Percentiles rank a stretch among this genome's conserved stretches.
These are phyloP conservation scores for Rhabdornis inornatus DNA, from an alignment of 2,113 vertebrate genomes.

Conservation along the genomic window DNA sequence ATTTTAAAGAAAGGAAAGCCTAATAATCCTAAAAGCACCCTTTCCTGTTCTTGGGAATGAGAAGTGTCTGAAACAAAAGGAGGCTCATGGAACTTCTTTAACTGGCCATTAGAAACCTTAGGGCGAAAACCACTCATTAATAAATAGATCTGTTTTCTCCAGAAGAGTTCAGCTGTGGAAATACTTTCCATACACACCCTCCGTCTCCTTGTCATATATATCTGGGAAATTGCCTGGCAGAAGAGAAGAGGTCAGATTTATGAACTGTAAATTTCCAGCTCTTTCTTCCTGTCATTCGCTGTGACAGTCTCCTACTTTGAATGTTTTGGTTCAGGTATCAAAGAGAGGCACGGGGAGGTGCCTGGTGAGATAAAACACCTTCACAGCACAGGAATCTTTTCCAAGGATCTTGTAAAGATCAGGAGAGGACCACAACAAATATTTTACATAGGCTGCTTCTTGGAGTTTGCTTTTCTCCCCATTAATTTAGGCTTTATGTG, in stretches of 20 bases:
- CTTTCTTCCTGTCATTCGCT: background rate
- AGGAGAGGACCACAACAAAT: background rate
- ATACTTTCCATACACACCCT: background rate
- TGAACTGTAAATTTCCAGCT: constrained; percentile 10
- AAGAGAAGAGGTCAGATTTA: constrained; percentile 24
- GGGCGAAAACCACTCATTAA: background rate
- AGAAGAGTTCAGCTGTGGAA: constrained; percentile 5
- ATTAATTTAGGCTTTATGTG: background rate
- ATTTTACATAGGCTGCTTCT: background rate
- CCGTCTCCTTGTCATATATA: background rate
- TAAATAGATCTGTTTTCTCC: background rate
- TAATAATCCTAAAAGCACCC: background rate
- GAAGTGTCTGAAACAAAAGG: background rate
- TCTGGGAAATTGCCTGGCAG: background rate
- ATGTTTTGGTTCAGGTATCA: constrained; percentile 17
- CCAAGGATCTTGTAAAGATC: background rate
- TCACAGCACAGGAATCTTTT: background rate
- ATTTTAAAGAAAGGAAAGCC: background rate
- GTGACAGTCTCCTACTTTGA: background rate
- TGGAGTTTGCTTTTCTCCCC: background rate
- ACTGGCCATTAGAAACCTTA: background rate
- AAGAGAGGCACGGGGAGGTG: background rate
- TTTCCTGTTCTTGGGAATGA: background rate
- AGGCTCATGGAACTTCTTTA: background rate
- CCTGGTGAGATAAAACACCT: background rate